Conservation (phyloP, 2,888 invertebrate species). For the Phalera bucephala region DNA sequence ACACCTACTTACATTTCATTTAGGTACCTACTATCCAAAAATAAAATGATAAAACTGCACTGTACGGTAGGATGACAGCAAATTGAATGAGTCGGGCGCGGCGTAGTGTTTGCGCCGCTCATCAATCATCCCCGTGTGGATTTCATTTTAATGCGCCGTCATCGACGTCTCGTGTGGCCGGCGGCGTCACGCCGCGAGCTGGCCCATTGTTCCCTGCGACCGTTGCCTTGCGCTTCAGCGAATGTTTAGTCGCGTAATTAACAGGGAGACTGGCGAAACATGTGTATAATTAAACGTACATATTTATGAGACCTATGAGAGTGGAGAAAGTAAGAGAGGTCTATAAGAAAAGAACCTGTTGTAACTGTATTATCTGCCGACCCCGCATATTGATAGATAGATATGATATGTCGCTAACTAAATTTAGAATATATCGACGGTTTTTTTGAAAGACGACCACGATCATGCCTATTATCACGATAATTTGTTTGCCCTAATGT, state of each 20-base stretch:
- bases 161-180: slow-evolving; percentile 72
- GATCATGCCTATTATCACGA: too few relatives aligned
- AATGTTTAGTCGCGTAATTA: slow-evolving; percentile 33
- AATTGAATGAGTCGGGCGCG: slow-evolving; percentile 75
- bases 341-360: too few relatives aligned
- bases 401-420: too few relatives aligned
- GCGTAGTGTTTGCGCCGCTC: slow-evolving; percentile 67
- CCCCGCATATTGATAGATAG: too few relatives aligned
- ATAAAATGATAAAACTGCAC: slow-evolving; percentile 36
- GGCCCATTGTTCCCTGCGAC: slow-evolving; percentile 45
- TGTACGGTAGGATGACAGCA: slow-evolving; percentile 52
- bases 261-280: slow-evolving; percentile 11
- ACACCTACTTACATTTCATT: too few relatives aligned
- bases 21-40: slow-evolving; percentile 1
- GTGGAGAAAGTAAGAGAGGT: too few relatives aligned
- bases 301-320: too few relatives aligned
- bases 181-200: slow-evolving; percentile 47
- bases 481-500: too few relatives aligned
- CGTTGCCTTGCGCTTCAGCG: slow-evolving; percentile 27
- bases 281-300: too few relatives aligned
- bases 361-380: too few relatives aligned
- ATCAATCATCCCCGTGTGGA: slow-evolving; percentile 80
- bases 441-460: too few relatives aligned
- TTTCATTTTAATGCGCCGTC: slow-evolving; percentile 81
- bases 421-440: too few relatives aligned